A percentile compares a stretch with the other conserved stretches of the same genome.
Conservation (phyloP, 2,797 vertebrate species). For the Eulemur albifrons region DNA sequence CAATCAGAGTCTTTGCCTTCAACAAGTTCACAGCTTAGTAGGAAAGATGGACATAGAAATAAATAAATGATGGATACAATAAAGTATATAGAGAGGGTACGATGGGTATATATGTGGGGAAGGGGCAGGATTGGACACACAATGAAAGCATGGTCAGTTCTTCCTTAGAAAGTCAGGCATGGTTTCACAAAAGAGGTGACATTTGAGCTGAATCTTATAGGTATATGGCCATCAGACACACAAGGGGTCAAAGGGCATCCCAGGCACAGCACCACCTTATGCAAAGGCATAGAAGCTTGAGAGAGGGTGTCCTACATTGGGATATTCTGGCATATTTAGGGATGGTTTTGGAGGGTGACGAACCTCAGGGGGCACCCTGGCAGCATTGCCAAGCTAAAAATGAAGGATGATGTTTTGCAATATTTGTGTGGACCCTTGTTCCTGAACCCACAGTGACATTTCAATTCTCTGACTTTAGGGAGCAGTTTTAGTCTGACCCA, state of each 20-base stretch:
- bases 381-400: not conserved
- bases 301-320: not conserved
- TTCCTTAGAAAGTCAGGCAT: not conserved
- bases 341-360: not conserved
- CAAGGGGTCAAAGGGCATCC: not conserved
- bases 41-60: not conserved
- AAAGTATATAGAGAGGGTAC: not conserved
- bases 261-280: not conserved
- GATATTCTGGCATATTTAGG: not conserved
- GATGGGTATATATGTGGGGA: not conserved
- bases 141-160: constrained; percentile 16
- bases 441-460: not conserved
- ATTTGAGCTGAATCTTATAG: constrained; percentile 6
- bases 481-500: not conserved
- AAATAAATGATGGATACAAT: constrained; percentile 23
- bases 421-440: not conserved
- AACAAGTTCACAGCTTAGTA: not conserved
- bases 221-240: not conserved
- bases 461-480: not conserved
- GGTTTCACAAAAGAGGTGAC: not conserved
- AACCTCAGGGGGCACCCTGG: not conserved
- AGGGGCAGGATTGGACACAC: not conserved
- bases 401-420: not conserved
- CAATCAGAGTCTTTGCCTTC: constrained; percentile 34
- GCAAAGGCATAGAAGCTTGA: not conserved